These are phyloP conservation scores for Rissa tridactyla DNA, from an alignment of 2,113 vertebrate species.

Conservation along the genomic window DNA sequence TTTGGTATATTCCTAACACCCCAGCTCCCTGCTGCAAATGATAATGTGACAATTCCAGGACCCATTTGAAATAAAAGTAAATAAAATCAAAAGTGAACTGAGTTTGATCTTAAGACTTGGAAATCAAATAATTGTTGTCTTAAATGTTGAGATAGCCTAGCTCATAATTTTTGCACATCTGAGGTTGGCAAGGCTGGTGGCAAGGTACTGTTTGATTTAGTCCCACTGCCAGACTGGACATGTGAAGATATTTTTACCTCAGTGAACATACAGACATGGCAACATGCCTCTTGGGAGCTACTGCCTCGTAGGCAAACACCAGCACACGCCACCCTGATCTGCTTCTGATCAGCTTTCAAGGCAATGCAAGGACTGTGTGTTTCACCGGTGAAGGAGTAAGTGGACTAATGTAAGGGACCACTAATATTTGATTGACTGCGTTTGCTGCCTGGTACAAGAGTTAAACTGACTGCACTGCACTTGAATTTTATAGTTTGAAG, in stretches of 20 bases:
- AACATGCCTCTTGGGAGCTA: neutral
- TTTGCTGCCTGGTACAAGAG: neutral
- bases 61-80: neutral
- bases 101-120: neutral
- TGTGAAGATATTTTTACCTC: neutral
- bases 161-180: neutral
- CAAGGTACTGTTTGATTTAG: neutral
- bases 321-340: neutral
- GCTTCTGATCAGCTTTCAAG: neutral
- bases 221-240: neutral
- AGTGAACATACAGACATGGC: neutral
- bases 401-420: neutral
- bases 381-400: neutral
- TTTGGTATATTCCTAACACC: neutral
- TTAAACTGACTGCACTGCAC: neutral
- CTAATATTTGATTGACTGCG: neutral
- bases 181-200: neutral
- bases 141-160: neutral
- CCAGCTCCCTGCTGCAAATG: neutral
- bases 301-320: neutral
- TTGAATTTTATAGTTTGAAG: conserved; percentile 5
- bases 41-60: neutral
- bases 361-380: neutral
- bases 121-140: neutral
- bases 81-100: neutral